These are phyloP conservation scores for Loxodonta africana DNA, from an alignment of 2,113 vertebrate genomes.

Conservation along the genomic window DNA sequence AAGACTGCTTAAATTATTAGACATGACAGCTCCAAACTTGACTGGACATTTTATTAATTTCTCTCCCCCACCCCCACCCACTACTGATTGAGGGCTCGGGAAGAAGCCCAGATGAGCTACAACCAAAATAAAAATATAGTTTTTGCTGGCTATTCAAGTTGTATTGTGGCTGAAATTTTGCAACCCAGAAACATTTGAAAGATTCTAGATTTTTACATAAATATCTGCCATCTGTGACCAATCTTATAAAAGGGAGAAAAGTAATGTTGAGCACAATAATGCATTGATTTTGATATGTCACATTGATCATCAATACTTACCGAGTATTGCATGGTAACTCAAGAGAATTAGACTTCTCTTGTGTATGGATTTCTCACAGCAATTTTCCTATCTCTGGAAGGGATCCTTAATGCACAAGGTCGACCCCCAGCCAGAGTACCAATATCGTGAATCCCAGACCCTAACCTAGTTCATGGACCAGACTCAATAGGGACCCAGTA, in stretches of 20 bases:
- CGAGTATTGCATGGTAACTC: not conserved
- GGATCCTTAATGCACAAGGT: not conserved
- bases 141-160: constrained; percentile 31
- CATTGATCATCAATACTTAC: not conserved
- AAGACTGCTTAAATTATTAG: constrained; percentile 59
- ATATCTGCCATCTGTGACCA: not conserved
- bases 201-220: not conserved
- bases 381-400: not conserved
- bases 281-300: not conserved
- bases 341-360: not conserved
- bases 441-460: not conserved
- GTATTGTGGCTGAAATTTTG: not conserved
- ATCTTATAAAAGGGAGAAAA: not conserved
- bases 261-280: not conserved
- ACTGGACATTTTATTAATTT: constrained; percentile 77
- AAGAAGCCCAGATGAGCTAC: constrained; percentile 20
- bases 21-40: constrained; percentile 80
- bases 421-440: not conserved
- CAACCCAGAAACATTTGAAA: not conserved
- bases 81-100: not conserved
- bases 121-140: constrained; percentile 56
- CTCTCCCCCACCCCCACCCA: constrained; percentile 42
- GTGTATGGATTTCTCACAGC: not conserved
- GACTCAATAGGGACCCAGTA: not conserved
- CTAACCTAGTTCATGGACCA: not conserved